phyloP scores from a whole-genome alignment of 1,140 invertebrate species.

The Nephila pilipes region DNA sequence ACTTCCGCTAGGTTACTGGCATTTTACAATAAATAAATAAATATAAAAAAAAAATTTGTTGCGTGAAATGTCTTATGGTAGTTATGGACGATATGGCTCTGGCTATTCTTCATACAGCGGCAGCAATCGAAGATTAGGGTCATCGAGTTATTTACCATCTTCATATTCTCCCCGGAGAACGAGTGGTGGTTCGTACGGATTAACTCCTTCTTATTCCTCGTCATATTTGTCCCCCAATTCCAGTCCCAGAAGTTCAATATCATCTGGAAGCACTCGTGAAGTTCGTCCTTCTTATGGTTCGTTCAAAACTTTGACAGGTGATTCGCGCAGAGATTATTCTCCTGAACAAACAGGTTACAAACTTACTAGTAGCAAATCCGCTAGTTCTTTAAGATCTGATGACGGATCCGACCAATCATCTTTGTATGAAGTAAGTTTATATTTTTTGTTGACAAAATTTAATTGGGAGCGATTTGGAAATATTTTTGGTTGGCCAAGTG shows the following conservation, averaged over 20 bases:
- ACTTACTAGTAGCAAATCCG: constrained; percentile 63
- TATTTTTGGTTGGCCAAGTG: too few species aligned
- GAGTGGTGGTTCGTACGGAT: constrained; percentile 46
- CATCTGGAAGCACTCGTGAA: constrained; percentile 33
- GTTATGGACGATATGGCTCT: constrained; percentile 68
- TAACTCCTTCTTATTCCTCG: constrained; percentile 51
- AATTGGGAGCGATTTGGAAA: neutral
- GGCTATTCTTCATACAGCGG: constrained; percentile 48
- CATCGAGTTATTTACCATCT: constrained; percentile 32
- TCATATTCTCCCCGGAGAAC: constrained; percentile 40
- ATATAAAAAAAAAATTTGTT: neutral
- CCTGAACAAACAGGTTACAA: constrained; percentile 43
- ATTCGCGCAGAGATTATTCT: constrained; percentile 31
- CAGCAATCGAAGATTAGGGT: constrained; percentile 48
- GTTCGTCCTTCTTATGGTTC: constrained; percentile 42
- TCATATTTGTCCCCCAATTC: constrained; percentile 65
- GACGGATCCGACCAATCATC: constrained; percentile 25
- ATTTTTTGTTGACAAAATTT: neutral
- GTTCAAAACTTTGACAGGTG: constrained; percentile 29
- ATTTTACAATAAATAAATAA: neutral
- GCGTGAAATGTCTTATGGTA: constrained; percentile 69
- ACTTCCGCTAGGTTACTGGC: neutral
- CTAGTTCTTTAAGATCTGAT: constrained; percentile 50
- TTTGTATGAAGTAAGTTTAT: constrained; percentile 64
- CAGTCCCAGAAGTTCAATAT: constrained; percentile 68